phyloP scores from a whole-genome alignment of 2,888 invertebrate genomes.

The Phaonia tiefii region DNA sequence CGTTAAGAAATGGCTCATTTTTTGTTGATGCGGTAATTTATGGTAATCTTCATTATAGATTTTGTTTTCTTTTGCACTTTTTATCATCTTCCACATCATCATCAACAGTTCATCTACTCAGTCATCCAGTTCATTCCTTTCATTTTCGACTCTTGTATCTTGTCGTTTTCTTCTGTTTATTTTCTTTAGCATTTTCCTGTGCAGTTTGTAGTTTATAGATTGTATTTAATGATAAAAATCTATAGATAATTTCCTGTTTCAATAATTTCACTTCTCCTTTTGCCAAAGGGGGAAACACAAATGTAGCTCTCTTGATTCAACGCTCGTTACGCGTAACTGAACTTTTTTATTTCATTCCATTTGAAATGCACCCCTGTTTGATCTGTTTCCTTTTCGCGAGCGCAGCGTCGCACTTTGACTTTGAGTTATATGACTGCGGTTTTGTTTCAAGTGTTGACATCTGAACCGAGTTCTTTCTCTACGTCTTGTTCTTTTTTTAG shows the following conservation, averaged over 20 bases:
- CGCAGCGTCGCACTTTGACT: neutral
- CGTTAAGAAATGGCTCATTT: slow-evolving; percentile 3
- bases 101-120: slow-evolving; percentile 6
- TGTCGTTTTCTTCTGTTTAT: neutral
- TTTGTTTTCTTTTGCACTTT: no score
- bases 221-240: slow-evolving; percentile 54
- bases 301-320: neutral
- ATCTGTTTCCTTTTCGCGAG: neutral
- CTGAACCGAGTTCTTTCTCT: slow-evolving; percentile 44
- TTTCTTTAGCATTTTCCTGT: slow-evolving; percentile 22
- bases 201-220: slow-evolving; percentile 44
- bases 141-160: neutral
- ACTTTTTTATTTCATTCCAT: slow-evolving; percentile 51
- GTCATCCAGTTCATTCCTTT: neutral
- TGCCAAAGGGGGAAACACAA: neutral
- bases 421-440: slow-evolving; percentile 54
- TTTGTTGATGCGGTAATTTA: slow-evolving; percentile 53
- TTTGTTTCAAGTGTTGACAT: slow-evolving; percentile 63
- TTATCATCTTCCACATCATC: slow-evolving; percentile 3
- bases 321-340: slow-evolving; percentile 62
- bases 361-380: slow-evolving; percentile 48
- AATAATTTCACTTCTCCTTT: slow-evolving; percentile 27
- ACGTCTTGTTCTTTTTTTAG: neutral
- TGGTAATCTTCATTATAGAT: slow-evolving; percentile 27
- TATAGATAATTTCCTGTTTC: slow-evolving; percentile 66